These are phyloP conservation scores for Pyrgilauda ruficollis DNA, from an alignment of 2,113 vertebrate genomes.

Conservation along the genomic window DNA sequence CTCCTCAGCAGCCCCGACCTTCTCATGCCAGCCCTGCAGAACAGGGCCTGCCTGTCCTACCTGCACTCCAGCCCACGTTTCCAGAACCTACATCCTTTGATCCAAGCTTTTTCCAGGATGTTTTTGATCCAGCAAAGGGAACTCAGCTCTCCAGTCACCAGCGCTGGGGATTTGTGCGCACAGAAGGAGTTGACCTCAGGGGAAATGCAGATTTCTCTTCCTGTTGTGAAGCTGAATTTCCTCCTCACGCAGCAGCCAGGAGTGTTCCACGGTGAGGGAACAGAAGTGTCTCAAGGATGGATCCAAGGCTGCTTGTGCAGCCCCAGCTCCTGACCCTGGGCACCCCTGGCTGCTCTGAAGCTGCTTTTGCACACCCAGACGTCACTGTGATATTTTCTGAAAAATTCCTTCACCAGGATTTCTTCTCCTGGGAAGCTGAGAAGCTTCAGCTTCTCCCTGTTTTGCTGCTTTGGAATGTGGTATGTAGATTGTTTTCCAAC, in stretches of 20 bases:
- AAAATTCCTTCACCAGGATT: no score
- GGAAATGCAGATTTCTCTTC: not conserved
- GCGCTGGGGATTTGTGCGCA: not conserved
- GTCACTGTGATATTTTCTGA: no score
- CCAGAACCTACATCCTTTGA: not conserved
- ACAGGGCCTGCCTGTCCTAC: not conserved
- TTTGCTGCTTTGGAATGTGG: no score
- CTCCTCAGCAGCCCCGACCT: not conserved
- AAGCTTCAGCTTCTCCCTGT: no score
- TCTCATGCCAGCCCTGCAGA: not conserved
- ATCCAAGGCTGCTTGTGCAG: fast-evolving
- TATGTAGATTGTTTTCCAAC: no score
- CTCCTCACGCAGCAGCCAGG: not conserved
- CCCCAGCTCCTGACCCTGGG: not conserved
- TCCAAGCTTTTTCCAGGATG: not conserved
- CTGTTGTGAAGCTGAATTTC: not conserved
- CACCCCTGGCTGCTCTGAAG: not conserved
- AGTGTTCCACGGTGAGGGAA: not conserved
- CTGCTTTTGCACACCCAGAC: no score
- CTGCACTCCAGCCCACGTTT: not conserved
- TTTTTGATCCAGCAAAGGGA: not conserved
- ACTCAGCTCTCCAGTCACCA: not conserved
- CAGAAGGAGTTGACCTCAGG: not conserved
- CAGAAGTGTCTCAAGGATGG: fast-evolving
- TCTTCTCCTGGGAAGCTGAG: no score